A percentile compares a stretch with the other conserved stretches of the same genome.
phyloP scores from a whole-genome alignment of 1,140 invertebrate genomes.

The Brachionus manjavacas region DNA sequence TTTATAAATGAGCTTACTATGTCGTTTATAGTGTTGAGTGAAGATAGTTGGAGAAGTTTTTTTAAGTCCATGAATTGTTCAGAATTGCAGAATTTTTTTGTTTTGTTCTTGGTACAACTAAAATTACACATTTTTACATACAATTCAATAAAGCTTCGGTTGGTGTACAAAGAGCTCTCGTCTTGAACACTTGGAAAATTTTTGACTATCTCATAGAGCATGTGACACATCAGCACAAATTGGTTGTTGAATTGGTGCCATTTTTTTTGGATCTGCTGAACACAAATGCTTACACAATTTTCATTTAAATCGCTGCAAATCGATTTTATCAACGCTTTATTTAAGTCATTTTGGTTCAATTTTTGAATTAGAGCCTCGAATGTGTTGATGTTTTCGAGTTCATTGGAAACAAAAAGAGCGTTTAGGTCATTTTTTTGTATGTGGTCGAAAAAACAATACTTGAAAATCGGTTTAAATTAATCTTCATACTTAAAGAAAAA shows the following conservation, averaged over 20 bases:
- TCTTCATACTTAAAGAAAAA: background rate
- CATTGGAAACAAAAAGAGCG: background rate
- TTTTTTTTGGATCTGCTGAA: constrained; percentile 39
- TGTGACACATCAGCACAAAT: background rate
- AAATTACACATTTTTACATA: constrained; percentile 15
- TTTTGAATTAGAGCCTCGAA: background rate
- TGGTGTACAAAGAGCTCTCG: constrained; percentile 8
- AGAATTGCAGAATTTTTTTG: background rate
- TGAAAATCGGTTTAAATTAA: background rate
- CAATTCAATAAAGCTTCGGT: constrained; percentile 17
- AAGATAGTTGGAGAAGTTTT: constrained; percentile 37
- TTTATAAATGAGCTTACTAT: constrained; percentile 6
- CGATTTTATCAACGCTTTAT: background rate
- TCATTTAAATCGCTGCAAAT: constrained; percentile 19
- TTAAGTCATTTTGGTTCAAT: constrained; percentile 11
- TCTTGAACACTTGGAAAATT: constrained; percentile 22
- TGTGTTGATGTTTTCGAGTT: background rate
- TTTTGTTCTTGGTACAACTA: constrained; percentile 10
- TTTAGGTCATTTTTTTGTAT: constrained; percentile 29
- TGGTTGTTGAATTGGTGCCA: constrained; percentile 38
- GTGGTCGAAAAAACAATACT: constrained; percentile 34
- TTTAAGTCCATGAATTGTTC: background rate
- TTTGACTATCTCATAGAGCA: constrained; percentile 33
- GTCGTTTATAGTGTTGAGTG: constrained; percentile 11
- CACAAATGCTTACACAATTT: background rate